Evolutionary conservation across 2,797 vertebrate species (phyloP), one percentile per base, ranked within the genome.

Genomic region (Tokudaia tokunoshimensis): DNA sequence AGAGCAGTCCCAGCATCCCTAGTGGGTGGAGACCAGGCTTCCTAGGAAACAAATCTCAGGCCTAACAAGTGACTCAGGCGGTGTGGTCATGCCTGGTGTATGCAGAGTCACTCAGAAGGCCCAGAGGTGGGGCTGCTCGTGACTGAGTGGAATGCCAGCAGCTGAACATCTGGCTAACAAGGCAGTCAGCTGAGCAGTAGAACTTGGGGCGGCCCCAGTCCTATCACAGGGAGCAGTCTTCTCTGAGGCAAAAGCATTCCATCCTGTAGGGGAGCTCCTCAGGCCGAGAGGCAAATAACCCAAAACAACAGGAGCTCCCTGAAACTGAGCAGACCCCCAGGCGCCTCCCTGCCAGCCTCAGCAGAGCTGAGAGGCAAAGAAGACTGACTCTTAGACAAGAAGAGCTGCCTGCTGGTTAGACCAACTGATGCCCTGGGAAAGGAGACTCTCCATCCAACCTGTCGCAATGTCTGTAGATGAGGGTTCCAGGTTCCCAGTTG

Each of bases 61-160:
- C 88, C 74, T 92, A 85, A 86, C n/a, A 24, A 70, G 1, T 96
- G 95, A 96, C 83, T 96, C 96, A 94, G 0, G 4, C 6, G 0
- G 26, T 74, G 50, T 11, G 15, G 11, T 89, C 95, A 22, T 14
- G 52, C 72, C 50, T 80, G 41, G n/a, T 57, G 59, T 7, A 4
- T 31, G 74, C 13, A 65, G 74, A 84, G 61, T 11, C 9, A 9
- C 20, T 24, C 52, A 72, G 34, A 22, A 5, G n/a, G 75, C 61
- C 91, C n/a, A 80, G 94, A 95, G 95, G 94, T 93, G 93, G 96
- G 17, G 94, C 88, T 6, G 50, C 26, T 65, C 24, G 9, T 34
- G 4, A 47, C 88, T 11, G 31, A 59, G 75, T 13, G 93, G n/a
- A 6, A 82, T n/a, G 79, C 17, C 34, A 61, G 29, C 94, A 29